Percentiles rank a stretch among this genome's conserved stretches.
These are phyloP conservation scores for Hypsopygia costalis DNA, from an alignment of 2,888 invertebrate genomes.

Conservation along the genomic window DNA sequence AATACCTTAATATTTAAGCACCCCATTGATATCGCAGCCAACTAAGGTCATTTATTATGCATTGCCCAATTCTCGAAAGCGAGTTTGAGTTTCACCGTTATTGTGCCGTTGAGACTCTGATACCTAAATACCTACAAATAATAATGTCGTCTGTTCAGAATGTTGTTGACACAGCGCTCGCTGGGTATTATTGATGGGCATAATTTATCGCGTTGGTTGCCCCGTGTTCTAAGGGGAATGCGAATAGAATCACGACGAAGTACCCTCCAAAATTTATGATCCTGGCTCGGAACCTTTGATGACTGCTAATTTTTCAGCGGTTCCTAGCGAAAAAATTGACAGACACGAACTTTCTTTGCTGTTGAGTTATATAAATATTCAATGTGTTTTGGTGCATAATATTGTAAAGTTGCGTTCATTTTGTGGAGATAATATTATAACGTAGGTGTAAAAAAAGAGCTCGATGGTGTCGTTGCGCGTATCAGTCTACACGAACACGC, in stretches of 20 bases:
- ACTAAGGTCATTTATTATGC: slow-evolving; percentile 38
- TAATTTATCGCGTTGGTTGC: slow-evolving; percentile 65
- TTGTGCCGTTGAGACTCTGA: slow-evolving; percentile 31
- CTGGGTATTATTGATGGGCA: slow-evolving; percentile 69
- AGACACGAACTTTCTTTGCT: slow-evolving; percentile 34
- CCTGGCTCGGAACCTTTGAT: slow-evolving; percentile 54
- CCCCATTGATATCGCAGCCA: slow-evolving; percentile 30
- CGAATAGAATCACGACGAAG: slow-evolving; percentile 61
- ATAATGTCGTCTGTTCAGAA: slow-evolving; percentile 43
- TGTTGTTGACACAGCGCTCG: slow-evolving; percentile 67
- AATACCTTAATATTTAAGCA: slow-evolving; percentile 28
- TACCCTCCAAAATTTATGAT: slow-evolving; percentile 67
- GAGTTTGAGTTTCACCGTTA: slow-evolving; percentile 30
- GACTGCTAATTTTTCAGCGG: slow-evolving; percentile 67
- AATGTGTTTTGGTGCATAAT: too few species aligned
- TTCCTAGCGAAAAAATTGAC: slow-evolving; percentile 41
- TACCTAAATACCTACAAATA: slow-evolving; percentile 42
- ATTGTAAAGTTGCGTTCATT: too few species aligned
- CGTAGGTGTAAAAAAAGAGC: too few species aligned
- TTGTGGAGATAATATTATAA: too few species aligned
- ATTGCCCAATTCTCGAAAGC: slow-evolving; percentile 34
- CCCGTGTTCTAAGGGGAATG: slow-evolving; percentile 62
- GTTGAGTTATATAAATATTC: slow-evolving; percentile 41
- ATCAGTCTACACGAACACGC: too few species aligned
- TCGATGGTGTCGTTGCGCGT: too few species aligned